Percentiles rank a stretch among this genome's conserved stretches.
These are phyloP conservation scores for Trichomalopsis sarcophagae DNA, from an alignment of 1,140 invertebrate species.

Conservation along the genomic window DNA sequence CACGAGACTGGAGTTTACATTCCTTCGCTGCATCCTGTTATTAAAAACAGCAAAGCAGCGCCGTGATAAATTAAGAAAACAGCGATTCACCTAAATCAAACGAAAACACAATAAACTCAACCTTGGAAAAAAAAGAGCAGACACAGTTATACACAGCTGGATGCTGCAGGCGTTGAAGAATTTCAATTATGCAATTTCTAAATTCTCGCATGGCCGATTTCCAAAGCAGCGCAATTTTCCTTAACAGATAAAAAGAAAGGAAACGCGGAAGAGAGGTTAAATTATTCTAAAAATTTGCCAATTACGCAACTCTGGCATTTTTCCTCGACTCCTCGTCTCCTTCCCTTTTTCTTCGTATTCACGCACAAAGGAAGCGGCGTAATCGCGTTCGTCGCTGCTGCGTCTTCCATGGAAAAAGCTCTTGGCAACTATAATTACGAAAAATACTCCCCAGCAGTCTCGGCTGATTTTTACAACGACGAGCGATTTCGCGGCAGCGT, in stretches of 20 bases:
- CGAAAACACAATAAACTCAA: no score
- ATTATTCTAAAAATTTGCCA: conserved; percentile 33
- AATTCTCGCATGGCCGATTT: no score
- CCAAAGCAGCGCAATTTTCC: background rate
- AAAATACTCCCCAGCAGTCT: background rate
- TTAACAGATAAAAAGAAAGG: background rate
- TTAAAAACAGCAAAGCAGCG: no score
- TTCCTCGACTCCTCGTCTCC: background rate
- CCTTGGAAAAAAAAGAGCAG: no score
- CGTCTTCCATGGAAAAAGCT: background rate
- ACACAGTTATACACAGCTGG: no score
- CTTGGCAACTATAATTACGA: background rate
- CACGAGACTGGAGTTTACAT: background rate
- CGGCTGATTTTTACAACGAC: background rate
- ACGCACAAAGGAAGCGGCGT: background rate
- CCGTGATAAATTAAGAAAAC: no score
- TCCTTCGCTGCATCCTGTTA: no score
- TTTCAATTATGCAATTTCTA: no score
- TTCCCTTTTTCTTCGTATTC: background rate
- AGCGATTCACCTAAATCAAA: no score
- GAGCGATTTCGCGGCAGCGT: background rate
- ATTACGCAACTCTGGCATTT: conserved; percentile 17
- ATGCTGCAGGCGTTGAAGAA: no score
- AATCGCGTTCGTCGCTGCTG: background rate
- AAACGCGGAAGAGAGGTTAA: background rate